phyloP scores from a whole-genome alignment of 2,888 invertebrate species.

The Latrodectus elegans region DNA sequence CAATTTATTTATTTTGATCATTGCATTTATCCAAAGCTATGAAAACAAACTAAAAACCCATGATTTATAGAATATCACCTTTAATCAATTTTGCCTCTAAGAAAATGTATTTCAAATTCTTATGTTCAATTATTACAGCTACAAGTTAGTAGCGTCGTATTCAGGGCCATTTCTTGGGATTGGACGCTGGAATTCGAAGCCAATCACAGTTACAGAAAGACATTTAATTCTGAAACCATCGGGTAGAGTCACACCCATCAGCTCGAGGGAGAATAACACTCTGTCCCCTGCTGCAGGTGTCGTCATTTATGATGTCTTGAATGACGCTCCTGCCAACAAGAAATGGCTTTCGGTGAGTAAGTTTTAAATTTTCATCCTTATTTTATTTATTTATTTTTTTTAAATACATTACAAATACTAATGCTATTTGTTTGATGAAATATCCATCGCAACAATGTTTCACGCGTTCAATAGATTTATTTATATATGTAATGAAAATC shows the following conservation, averaged over 20 bases:
- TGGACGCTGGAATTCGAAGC: background rate
- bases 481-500: no score
- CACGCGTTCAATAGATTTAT: no score
- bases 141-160: background rate
- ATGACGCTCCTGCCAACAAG: conserved; percentile 34
- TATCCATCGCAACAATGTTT: no score
- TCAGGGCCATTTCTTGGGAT: background rate
- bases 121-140: conserved; percentile 7
- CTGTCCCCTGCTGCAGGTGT: conserved; percentile 44
- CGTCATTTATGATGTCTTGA: conserved; percentile 36
- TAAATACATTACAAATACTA: no score
- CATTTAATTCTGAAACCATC: conserved; percentile 18
- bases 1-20: no score
- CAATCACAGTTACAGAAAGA: conserved; percentile 15
- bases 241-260: conserved; percentile 31
- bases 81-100: no score
- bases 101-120: no score
- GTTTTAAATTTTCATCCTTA: background rate
- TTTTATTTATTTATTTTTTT: no score
- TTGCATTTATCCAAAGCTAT: no score
- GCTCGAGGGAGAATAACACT: conserved; percentile 40
- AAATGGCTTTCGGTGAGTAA: conserved; percentile 28
- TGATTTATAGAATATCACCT: no score
- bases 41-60: no score
- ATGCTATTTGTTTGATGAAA: no score